These are phyloP conservation scores for Orientallactaga sibirica DNA, from an alignment of 2,797 vertebrate species.

Conservation along the genomic window DNA sequence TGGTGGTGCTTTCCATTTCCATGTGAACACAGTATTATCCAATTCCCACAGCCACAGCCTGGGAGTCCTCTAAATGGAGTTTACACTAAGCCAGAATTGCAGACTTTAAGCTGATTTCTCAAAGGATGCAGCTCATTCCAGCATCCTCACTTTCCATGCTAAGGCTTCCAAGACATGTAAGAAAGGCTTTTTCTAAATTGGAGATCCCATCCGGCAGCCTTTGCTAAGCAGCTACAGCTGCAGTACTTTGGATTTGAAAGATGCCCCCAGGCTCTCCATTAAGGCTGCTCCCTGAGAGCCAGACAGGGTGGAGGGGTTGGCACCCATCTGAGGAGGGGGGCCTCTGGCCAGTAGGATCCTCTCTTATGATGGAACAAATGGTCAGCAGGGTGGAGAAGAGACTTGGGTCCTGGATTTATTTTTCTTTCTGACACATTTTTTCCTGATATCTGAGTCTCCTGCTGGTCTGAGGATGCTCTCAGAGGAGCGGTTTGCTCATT, in stretches of 20 bases:
- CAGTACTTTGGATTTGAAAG: constrained; percentile 10
- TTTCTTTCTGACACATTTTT: constrained; percentile 80
- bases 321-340: constrained; percentile 71
- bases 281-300: constrained; percentile 26
- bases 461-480: neutral
- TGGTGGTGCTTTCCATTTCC: constrained; percentile 30
- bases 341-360: constrained; percentile 78
- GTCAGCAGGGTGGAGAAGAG: constrained; percentile 72
- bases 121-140: constrained; percentile 74
- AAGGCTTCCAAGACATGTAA: constrained; percentile 68
- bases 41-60: constrained; percentile 50
- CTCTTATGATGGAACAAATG: constrained; percentile 76
- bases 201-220: constrained; percentile 53
- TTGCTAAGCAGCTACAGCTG: neutral
- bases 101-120: constrained; percentile 83
- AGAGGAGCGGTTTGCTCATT: neutral
- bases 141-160: constrained; percentile 39
- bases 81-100: constrained; percentile 73
- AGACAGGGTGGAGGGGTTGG: constrained; percentile 26
- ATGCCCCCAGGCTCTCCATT: neutral
- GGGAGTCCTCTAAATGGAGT: neutral
- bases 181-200: constrained; percentile 62
- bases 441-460: neutral
- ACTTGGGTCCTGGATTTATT: constrained; percentile 73
- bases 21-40: constrained; percentile 37